These are phyloP conservation scores for Chaenocephalus aceratus DNA, from an alignment of 2,113 vertebrate genomes.

Conservation along the genomic window DNA sequence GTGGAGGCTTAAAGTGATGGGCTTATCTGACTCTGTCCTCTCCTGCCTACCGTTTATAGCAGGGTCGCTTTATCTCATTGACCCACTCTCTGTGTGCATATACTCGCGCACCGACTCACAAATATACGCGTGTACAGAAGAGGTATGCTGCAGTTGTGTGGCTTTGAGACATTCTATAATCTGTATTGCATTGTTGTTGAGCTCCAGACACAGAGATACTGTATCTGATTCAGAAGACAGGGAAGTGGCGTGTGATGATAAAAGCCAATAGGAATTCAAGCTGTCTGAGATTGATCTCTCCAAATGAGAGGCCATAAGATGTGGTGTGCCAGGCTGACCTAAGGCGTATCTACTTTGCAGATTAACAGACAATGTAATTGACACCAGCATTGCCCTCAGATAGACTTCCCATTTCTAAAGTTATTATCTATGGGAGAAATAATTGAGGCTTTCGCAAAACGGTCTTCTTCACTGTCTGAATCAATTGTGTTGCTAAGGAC, in stretches of 20 bases:
- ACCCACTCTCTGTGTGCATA: slow-evolving; percentile 60
- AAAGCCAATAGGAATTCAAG: slow-evolving; percentile 29
- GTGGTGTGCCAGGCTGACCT: background rate
- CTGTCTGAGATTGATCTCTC: slow-evolving; percentile 23
- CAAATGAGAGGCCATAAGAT: slow-evolving; percentile 8
- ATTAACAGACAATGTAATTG: background rate
- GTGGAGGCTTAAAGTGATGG: slow-evolving; percentile 71
- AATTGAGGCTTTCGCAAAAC: background rate
- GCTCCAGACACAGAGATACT: slow-evolving; percentile 51
- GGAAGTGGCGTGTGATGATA: slow-evolving; percentile 30
- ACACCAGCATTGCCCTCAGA: slow-evolving; percentile 10
- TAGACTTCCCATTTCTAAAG: background rate
- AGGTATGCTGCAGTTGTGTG: slow-evolving; percentile 40
- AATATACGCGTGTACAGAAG: slow-evolving; percentile 3
- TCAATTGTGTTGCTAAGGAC: background rate
- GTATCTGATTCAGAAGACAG: slow-evolving; percentile 51
- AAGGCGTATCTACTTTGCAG: background rate
- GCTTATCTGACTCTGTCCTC: slow-evolving; percentile 76
- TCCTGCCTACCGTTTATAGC: slow-evolving; percentile 70
- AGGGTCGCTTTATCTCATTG: slow-evolving; percentile 76
- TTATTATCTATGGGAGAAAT: background rate
- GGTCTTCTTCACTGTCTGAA: background rate
- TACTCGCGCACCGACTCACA: slow-evolving; percentile 5
- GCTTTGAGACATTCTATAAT: slow-evolving; percentile 52
- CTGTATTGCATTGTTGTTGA: slow-evolving; percentile 49